Percentiles rank a stretch among this genome's conserved stretches.
phyloP scores from a whole-genome alignment of 37 sponge, comb jelly and placozoan genomes.

The Oscarella lobularis region DNA sequence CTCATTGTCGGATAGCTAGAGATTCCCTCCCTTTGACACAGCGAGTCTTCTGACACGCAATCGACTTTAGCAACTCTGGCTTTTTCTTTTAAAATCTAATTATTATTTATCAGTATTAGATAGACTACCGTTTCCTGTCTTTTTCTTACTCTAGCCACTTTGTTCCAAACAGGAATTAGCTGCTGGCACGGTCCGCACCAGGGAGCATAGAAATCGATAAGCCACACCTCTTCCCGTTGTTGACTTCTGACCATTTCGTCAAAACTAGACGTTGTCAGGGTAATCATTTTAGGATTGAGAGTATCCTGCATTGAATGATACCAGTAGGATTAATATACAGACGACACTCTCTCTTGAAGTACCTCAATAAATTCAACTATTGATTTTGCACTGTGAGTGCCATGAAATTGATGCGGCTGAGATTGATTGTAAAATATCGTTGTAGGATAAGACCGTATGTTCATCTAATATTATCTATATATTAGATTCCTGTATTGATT shows the following conservation, averaged over 20 bases:
- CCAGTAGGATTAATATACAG: no score
- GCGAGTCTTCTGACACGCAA: slow-evolving; percentile 1
- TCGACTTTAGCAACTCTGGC: slow-evolving; percentile 20
- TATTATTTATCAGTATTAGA: background rate
- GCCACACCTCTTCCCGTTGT: slow-evolving; percentile 8
- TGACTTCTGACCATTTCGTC: background rate
- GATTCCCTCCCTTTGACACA: slow-evolving; percentile 9
- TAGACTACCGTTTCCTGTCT: background rate
- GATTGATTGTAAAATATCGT: slow-evolving; percentile 8
- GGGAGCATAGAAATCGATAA: slow-evolving; percentile 36
- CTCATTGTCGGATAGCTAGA: slow-evolving; percentile 13
- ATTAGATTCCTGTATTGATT: no score
- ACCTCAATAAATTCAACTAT: slow-evolving; percentile 14
- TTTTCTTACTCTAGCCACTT: slow-evolving; percentile 8
- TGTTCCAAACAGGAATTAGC: slow-evolving; percentile 20
- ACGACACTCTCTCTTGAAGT: background rate
- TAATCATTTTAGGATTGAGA: slow-evolving; percentile 1
- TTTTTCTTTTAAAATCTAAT: background rate
- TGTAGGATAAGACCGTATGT: slow-evolving; percentile 11
- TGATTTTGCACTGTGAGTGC: background rate
- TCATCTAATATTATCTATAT: background rate
- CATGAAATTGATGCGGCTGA: slow-evolving; percentile 1
- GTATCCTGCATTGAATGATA: background rate
- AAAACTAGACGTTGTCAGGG: background rate
- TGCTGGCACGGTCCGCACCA: slow-evolving; percentile 33